Base-by-base conservation (phyloP, 2,888 invertebrate genomes). In the Cacoxenus indagator region DNA sequence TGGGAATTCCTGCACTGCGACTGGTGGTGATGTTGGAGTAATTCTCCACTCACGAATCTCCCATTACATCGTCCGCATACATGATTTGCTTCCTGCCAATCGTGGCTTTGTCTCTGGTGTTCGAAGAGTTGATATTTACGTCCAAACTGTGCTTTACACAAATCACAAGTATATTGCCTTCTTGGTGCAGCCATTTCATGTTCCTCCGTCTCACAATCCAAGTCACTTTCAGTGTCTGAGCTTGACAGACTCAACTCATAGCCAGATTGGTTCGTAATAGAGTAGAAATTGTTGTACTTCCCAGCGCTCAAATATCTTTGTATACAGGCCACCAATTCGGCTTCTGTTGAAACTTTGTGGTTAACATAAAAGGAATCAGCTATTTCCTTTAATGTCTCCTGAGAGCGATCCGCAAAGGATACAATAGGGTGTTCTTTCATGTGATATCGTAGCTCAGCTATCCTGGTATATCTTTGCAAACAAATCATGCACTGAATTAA, bases 21-120 rank as follows among this genome's bases (percentile, higher is more conserved):
- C n/a, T n/a, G n/a, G n/a, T n/a, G n/a, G n/a, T n/a, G n/a, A n/a
- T n/a, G n/a, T n/a, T n/a, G n/a, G n/a, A n/a, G n/a, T n/a, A n/a
- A n/a, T n/a, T n/a, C n/a, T n/a, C n/a, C n/a, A n/a, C n/a, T n/a
- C n/a, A n/a, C n/a, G n/a, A n/a, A n/a, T n/a, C n/a, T n/a, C n/a
- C n/a, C n/a, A n/a, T n/a, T n/a, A n/a, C 87, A 91, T 9, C 89
- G 85, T 24, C 88, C 87, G 73, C 91, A 91, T 26, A 90, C 87
- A 51, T 89, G 87, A 0, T 90, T 90, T 0, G 89, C 86, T 65
- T 91, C 90, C 0, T 90, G 88, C 81, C 91, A 84, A 14, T 67
- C 70, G 67, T 88, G 88, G 3, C 69, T 68, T 24, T 71, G 76
- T 3, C 78, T 74, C 67, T 88, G 86, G 65, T 87, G 87, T 4